Conservation (phyloP, 2,797 vertebrate species). For the Peromyscus aztecus region DNA sequence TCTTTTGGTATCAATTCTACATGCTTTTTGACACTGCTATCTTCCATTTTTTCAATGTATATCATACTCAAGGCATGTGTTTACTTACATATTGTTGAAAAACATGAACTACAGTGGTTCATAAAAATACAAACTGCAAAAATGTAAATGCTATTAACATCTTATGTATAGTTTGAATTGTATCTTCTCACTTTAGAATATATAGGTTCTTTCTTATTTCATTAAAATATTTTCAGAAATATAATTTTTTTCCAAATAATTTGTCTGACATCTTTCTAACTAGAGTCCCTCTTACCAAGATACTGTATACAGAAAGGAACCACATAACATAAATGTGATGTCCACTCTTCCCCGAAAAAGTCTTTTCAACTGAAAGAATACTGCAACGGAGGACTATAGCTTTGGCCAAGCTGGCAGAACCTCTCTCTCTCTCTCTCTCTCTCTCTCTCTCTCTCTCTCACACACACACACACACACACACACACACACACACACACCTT, state of each 20-base stretch:
- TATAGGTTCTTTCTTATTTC: background rate
- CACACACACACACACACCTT: background rate
- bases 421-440: background rate
- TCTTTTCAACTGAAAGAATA: background rate
- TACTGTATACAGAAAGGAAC: background rate
- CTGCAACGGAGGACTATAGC: background rate
- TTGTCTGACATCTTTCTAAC: background rate
- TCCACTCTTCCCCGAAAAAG: background rate
- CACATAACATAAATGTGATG: background rate
- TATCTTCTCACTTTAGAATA: constrained; percentile 13
- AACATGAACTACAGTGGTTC: background rate
- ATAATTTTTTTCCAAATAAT: background rate
- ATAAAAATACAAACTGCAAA: background rate
- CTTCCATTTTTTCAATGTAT: background rate
- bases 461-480: no score
- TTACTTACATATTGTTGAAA: background rate
- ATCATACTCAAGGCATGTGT: background rate
- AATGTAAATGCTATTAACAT: background rate
- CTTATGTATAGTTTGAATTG: background rate
- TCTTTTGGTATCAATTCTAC: background rate
- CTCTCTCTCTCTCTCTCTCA: background rate
- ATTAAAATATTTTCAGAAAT: constrained; percentile 46
- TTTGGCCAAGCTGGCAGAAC: background rate
- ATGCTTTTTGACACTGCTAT: background rate
- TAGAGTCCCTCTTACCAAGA: background rate